phyloP scores from a whole-genome alignment of 2,113 vertebrate species.

The Phylloscopus whistleri region DNA sequence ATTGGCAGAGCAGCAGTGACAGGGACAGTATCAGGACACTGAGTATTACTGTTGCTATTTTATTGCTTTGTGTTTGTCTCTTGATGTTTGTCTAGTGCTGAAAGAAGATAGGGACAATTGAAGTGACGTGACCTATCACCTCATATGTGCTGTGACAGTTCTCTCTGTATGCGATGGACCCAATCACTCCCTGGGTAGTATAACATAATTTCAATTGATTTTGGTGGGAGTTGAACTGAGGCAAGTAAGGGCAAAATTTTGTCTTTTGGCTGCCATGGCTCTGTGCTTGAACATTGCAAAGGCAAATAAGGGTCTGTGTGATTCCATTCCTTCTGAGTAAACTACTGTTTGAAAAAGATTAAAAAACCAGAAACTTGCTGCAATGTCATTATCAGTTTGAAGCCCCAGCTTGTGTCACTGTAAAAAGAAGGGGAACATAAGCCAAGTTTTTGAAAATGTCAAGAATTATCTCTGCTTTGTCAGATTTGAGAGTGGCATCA shows the following conservation, averaged over 20 bases:
- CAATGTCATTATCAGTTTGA: conserved; percentile 50
- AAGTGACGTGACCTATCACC: conserved; percentile 40
- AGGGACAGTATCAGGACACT: not conserved
- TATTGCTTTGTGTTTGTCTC: conserved; percentile 29
- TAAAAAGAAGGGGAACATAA: conserved; percentile 57
- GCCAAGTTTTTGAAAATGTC: conserved; percentile 71
- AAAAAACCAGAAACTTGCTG: conserved; percentile 34
- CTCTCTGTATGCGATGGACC: not conserved
- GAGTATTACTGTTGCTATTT: not conserved
- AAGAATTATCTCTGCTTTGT: conserved; percentile 69
- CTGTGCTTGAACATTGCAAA: conserved; percentile 36
- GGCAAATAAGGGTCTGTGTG: conserved; percentile 32
- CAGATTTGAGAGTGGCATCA: conserved; percentile 65
- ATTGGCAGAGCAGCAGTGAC: not conserved
- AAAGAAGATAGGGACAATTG: conserved; percentile 35
- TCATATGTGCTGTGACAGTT: not conserved
- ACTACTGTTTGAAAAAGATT: conserved; percentile 44
- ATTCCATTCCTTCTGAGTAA: conserved; percentile 44
- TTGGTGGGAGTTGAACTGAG: not conserved
- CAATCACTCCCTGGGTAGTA: not conserved
- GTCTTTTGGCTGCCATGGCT: not conserved
- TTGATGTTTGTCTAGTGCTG: conserved; percentile 44
- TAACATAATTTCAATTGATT: conserved; percentile 46
- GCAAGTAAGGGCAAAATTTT: conserved; percentile 46
- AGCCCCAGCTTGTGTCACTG: conserved; percentile 55